phyloP scores from a whole-genome alignment of 1,140 invertebrate species.

The Brachionus plicatilis region DNA sequence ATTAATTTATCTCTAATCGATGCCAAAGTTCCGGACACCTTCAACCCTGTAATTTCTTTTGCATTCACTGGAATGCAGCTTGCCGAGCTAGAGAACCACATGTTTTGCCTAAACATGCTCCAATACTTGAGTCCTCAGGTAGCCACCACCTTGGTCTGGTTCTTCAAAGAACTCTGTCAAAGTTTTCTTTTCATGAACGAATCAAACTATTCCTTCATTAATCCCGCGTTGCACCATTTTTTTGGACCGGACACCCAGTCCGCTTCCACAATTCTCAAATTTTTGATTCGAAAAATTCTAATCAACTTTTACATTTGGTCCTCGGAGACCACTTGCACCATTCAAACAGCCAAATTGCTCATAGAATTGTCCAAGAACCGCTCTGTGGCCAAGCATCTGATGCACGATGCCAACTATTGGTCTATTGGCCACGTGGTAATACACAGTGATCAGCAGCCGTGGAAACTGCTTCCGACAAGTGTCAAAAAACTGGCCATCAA shows the following conservation, averaged over 20 bases:
- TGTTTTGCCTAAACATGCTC: slow-evolving; percentile 13
- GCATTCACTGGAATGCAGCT: background rate
- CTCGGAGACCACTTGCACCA: background rate
- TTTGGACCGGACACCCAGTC: background rate
- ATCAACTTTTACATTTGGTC: slow-evolving; percentile 38
- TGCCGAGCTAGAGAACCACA: background rate
- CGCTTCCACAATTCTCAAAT: background rate
- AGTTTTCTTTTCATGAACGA: background rate
- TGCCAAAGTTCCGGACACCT: background rate
- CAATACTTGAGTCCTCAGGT: slow-evolving; percentile 22
- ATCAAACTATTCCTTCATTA: background rate
- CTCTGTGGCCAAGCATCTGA: background rate
- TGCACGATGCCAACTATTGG: background rate
- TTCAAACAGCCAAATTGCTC: slow-evolving; percentile 20
- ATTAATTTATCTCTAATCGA: background rate
- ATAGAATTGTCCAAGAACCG: background rate
- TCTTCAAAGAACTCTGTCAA: background rate
- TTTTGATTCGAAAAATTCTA: slow-evolving; percentile 11
- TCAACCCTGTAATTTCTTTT: background rate
- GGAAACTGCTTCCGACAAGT: background rate
- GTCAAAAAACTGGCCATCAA: slow-evolving; percentile 31
- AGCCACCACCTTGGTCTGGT: slow-evolving; percentile 1
- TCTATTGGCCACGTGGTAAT: background rate
- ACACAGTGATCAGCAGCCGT: background rate
- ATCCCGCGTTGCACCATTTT: background rate